Evolutionary conservation across 2,113 vertebrate genomes (phyloP), one percentile per base, ranked within the genome.

Genomic region (Monarcha castaneiventris): DNA sequence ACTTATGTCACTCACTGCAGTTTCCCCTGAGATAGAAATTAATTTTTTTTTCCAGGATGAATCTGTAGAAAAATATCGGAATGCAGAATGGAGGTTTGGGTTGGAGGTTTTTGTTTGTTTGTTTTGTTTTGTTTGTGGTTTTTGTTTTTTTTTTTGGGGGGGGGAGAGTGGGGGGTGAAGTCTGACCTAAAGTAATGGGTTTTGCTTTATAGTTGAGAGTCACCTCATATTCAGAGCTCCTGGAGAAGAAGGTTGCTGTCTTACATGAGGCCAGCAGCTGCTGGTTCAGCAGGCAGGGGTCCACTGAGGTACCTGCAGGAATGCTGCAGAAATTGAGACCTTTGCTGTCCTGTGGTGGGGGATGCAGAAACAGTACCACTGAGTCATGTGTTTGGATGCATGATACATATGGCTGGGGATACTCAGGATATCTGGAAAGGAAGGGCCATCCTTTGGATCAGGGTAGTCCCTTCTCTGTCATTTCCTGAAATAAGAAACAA

Each of bases 81-180:
- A 76, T 48, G 43, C 3, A n/a, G 19, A 72, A 63, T 29, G n/a
- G 49, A 72, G 9, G 10, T 14, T 59, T 56, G 17, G 7, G 7
- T 16, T 43, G 13, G 10, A 25, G 13, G 44, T 43, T 19, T 46
- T 43, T 43, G 29, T 25, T 29, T 35, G 2, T 8, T 67, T n/a
- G 4, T 6, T 72, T 67, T 49, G 19, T 2, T 22, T 16, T 7
- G 16, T 37, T 52, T n/a, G n/a, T n/a, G n/a, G n/a, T n/a, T n/a
- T n/a, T 67, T 20, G 27, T 39, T 29, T 5, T 4, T 13, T n/a
- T 56, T 26, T 39, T 23, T 49, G 6, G 29, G 5, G 12, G 5
- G 5, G 7, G 2, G 8, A 13, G 6, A 7, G 11, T 3, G 0
- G 2, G 4, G 10, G 2, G 1, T 7, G 0, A 4, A 19, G 4